Evolutionary conservation across 2,113 vertebrate genomes (phyloP).

Genomic region (Octodon degus): DNA sequence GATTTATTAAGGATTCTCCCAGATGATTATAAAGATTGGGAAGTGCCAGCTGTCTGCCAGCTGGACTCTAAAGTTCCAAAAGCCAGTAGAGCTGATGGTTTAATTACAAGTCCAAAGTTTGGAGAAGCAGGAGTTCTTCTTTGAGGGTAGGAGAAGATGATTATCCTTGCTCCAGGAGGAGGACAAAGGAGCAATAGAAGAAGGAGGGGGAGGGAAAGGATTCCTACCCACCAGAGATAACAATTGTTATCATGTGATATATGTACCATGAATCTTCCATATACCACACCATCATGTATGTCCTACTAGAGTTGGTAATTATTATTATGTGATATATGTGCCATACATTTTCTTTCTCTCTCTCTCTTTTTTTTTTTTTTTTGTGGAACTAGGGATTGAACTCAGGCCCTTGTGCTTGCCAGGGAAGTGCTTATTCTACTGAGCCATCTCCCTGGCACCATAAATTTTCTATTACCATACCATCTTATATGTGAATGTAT

Average conservation of each 20-base stretch:
- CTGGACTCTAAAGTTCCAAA: neutral
- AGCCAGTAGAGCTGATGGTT: too few relatives aligned
- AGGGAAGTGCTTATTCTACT: too few relatives aligned
- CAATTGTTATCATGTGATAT: neutral
- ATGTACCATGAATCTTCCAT: neutral
- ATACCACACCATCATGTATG: neutral
- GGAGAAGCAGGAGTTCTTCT: neutral
- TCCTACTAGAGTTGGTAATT: neutral
- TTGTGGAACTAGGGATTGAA: too few relatives aligned
- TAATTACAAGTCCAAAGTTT: neutral
- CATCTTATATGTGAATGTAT: neutral
- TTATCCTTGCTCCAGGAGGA: neutral
- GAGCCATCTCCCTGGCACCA: too few relatives aligned
- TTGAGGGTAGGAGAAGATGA: neutral
- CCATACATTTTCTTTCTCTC: too few relatives aligned
- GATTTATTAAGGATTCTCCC: neutral
- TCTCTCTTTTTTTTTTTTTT: too few relatives aligned
- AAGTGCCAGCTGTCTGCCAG: neutral
- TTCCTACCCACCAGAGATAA: neutral
- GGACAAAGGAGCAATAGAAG: neutral
- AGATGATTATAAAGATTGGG: neutral
- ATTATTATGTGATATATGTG: neutral
- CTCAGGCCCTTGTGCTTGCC: too few relatives aligned
- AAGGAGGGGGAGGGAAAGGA: neutral
- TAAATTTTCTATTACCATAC: neutral